Percentiles rank a stretch among this genome's conserved stretches.
These are phyloP conservation scores for Chaitophorus viminalis DNA, from an alignment of 2,888 invertebrate species.

Conservation along the genomic window DNA sequence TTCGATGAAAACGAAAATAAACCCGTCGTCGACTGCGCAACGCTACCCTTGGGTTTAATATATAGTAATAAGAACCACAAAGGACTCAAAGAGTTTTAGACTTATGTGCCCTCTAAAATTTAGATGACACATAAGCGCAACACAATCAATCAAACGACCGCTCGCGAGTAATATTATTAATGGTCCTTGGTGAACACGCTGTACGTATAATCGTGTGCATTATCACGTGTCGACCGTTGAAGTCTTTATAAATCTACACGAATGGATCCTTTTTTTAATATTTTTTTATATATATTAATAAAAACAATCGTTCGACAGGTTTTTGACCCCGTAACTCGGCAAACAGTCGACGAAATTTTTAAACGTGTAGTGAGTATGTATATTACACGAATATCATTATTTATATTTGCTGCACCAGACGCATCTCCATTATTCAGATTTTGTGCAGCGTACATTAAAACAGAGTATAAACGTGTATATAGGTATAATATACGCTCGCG, in stretches of 20 bases:
- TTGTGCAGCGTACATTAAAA: background rate
- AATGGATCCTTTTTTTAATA: background rate
- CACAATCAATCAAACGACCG: background rate
- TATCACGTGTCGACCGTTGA: background rate
- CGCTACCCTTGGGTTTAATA: too few relatives aligned
- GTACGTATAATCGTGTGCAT: background rate
- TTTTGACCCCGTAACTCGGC: background rate
- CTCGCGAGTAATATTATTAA: slow-evolving; percentile 4
- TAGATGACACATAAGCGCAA: background rate
- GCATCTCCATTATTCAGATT: background rate
- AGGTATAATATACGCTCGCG: too few relatives aligned
- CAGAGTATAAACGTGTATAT: too few relatives aligned
- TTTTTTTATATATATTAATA: background rate
- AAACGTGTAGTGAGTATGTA: background rate
- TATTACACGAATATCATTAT: background rate
- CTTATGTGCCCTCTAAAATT: too few relatives aligned
- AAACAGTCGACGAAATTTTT: background rate
- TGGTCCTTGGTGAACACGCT: background rate
- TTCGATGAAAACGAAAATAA: background rate
- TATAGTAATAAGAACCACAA: too few relatives aligned
- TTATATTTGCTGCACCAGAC: background rate
- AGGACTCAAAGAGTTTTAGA: too few relatives aligned
- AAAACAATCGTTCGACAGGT: background rate
- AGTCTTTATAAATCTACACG: background rate
- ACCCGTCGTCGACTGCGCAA: background rate